Conservation (phyloP, 2,888 invertebrate genomes). For the Resseliella maxima region DNA sequence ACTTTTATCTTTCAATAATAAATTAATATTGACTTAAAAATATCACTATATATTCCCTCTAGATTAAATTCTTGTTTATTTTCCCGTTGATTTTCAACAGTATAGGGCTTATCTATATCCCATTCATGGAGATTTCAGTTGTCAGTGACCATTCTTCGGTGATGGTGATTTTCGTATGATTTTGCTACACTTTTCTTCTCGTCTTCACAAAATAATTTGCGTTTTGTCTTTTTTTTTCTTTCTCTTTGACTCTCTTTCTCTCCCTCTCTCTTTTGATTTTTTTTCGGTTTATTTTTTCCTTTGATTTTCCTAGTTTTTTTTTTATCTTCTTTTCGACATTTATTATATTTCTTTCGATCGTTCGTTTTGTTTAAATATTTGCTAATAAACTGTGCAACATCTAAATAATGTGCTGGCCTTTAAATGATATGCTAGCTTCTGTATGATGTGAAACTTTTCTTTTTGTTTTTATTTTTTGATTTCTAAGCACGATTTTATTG, state of each 20-base stretch:
- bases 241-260: background rate
- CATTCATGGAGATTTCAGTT: no score
- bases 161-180: no score
- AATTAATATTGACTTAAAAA: slow-evolving; percentile 53
- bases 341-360: slow-evolving; percentile 14
- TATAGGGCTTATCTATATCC: background rate
- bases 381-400: slow-evolving; percentile 14
- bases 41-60: slow-evolving; percentile 51
- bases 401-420: no score
- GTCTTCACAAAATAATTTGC: no score
- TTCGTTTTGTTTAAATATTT: slow-evolving; percentile 33
- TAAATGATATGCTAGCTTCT: no score
- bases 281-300: background rate
- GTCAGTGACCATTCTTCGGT: no score
- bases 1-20: slow-evolving; percentile 46
- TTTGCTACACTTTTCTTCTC: no score
- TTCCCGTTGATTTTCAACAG: slow-evolving; percentile 1
- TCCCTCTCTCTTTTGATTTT: background rate
- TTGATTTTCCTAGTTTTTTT: background rate
- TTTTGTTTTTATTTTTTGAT: slow-evolving; percentile 13
- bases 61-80: slow-evolving; percentile 51
- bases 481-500: background rate
- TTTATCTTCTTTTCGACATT: no score
- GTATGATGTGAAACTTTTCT: no score
- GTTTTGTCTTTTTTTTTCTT: no score